Conservation (phyloP, 2,797 vertebrate genomes). For the Linurgus olivaceus region DNA sequence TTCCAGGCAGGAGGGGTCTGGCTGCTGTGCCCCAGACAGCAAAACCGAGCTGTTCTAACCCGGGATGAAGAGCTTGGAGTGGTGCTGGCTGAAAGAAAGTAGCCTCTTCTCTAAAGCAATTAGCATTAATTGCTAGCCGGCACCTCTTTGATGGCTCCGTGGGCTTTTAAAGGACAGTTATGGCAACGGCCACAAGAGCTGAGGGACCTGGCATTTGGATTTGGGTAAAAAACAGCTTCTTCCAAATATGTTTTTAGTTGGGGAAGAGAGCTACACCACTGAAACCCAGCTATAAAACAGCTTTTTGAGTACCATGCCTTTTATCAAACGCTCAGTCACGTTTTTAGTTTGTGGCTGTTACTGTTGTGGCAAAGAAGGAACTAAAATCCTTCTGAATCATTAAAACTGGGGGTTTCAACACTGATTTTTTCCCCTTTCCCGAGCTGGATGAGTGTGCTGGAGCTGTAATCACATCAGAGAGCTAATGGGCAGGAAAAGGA, state of each 20-base stretch:
- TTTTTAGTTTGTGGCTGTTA: not conserved
- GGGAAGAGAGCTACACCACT: rapidly evolving
- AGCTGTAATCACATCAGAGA: not conserved
- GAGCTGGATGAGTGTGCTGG: not conserved
- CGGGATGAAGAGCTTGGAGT: not conserved
- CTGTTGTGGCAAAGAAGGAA: not conserved
- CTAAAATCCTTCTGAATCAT: not conserved
- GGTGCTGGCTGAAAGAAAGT: not conserved
- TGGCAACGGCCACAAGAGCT: not conserved
- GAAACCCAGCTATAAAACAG: not conserved
- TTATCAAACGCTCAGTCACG: rapidly evolving
- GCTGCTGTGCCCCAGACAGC: not conserved
- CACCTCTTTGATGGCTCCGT: not conserved
- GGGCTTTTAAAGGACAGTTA: slow-evolving; percentile 16
- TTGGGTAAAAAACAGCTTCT: not conserved
- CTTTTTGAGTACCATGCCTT: rapidly evolving
- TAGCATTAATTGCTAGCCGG: slow-evolving; percentile 37
- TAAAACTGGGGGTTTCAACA: not conserved
- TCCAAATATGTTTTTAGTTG: not conserved
- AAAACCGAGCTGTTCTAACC: rapidly evolving
- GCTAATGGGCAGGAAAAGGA: not conserved
- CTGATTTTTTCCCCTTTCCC: not conserved
- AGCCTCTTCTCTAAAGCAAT: slow-evolving; percentile 24
- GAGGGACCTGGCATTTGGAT: not conserved
- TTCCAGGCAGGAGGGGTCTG: not conserved